Base-by-base conservation (phyloP, 2,888 invertebrate genomes). In the Dusona sp. region DNA sequence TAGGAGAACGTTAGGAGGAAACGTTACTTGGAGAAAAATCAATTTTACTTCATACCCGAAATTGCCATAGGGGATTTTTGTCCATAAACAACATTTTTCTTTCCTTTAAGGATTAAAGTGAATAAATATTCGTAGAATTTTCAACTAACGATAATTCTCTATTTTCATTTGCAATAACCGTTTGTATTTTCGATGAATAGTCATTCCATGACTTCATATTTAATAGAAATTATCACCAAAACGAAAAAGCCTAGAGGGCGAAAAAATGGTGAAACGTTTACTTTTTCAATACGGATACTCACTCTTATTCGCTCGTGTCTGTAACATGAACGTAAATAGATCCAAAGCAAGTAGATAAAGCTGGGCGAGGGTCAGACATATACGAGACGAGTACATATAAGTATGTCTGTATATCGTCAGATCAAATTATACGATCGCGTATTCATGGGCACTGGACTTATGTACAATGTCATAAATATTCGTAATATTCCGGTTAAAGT, bases 341-440 rank as follows among this genome's bases (percentile, higher is more conserved):
- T 70, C 33, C 33, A 57, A 16, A 79, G 11, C n/a, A 67, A 72
- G 80, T 73, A 38, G 83, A 42, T 77, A 75, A 7, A 42, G 73
- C 73, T 68, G 65, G 84, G 78, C 83, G 74, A 81, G 86, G 84
- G 86, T 84, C 86, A 84, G 81, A 86, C 81, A 78, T 79, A 79
- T 68, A 81, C 68, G 65, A 78, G 77, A 81, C 83, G 16, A 29
- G 29, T 61, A 16, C 16, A 16, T 61, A 29, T 6, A 29, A 57
- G 65, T 36, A 54, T 51, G 67, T 51, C 54, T n/a, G 48, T 64
- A n/a, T 38, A 79, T 54, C 22, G 25, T 42, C 25, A 19, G 19
- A 48, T 54, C 36, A 36, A 6, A 70, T 42, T 64, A 72, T 61
- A 72, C 42, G 79, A 64, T 79, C 25, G 48, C 25, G 29, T 79